Evolutionary conservation across 2,113 vertebrate genomes (phyloP).

Genomic region (Lasiurus borealis): DNA sequence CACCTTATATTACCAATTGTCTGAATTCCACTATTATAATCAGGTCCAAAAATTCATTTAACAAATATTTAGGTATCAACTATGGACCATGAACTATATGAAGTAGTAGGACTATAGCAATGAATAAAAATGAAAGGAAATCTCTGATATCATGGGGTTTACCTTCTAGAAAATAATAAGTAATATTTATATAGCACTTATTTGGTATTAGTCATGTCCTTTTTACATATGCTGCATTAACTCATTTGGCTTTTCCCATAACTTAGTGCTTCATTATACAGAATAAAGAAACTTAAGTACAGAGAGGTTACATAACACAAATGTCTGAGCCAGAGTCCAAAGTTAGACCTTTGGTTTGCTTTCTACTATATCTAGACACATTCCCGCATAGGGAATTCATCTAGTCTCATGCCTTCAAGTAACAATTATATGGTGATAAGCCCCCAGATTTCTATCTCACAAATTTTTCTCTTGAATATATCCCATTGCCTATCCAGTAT

Average conservation of each 20-base stretch:
- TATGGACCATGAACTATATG: background rate
- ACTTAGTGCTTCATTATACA: background rate
- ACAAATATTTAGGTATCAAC: background rate
- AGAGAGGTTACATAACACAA: background rate
- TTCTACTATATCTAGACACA: background rate
- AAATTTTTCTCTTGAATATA: background rate
- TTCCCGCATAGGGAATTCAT: background rate
- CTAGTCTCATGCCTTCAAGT: background rate
- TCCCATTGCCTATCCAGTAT: background rate
- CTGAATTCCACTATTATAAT: background rate
- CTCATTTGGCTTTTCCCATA: background rate
- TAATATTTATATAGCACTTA: background rate
- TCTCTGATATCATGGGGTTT: background rate
- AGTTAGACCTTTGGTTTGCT: background rate
- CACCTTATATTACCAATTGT: background rate
- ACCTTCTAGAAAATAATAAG: background rate
- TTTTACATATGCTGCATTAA: background rate
- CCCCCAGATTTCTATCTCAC: background rate
- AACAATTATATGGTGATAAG: background rate
- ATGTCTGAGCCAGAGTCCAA: background rate
- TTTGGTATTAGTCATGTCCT: background rate
- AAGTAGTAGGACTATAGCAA: background rate
- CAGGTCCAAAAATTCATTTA: background rate
- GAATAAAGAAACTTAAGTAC: background rate
- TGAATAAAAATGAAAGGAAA: background rate